Evolutionary conservation across 2,113 vertebrate species (phyloP), one percentile per base, ranked within the genome.

Genomic region (Taxidea taxus): DNA sequence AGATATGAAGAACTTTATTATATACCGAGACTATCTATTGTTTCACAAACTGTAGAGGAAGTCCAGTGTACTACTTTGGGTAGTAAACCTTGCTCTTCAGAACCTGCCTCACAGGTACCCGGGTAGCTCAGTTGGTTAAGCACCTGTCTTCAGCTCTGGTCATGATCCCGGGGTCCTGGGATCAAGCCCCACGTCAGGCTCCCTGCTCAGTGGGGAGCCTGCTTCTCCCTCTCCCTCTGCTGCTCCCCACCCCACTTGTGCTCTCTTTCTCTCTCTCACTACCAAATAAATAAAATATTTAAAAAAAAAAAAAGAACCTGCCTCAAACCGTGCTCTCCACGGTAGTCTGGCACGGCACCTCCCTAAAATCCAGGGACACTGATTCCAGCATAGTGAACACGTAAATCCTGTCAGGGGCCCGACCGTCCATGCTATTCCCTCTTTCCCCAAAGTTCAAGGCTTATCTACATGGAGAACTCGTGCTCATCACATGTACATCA

Each of bases 401-500:
- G 29, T 66, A 37, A 34, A 62, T 31, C 44, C n/a, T 56, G 27
- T 64, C 34, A 60, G 0, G 3, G 18, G 21, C 23, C 29, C n/a
- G 31, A 16, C 9, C 4, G 31, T n/a, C 56, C 37, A 11, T 37
- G 31, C 34, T 62, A 13, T 51, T 31, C 14, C 72, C 39, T 64
- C 44, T 44, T 49, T 85, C 34, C 37, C 39, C 37, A 27, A 34
- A 51, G 81, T 37, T n/a, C 31, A 29, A 42, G 37, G 37, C 23
- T 42, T 72, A n/a, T 39, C 20, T 87, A 56, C 10, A 83, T 21
- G 84, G 10, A 68, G 20, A 78, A 78, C n/a, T 27, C 6, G 7
- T 68, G 20, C 3, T 70, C 1, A 29, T 21, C 58, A 39, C 0
- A 1, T 2, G 29, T 27, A 11, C 5, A 0, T 70, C 31, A 31